These are phyloP conservation scores for Nycticebus coucang DNA, from an alignment of 2,113 vertebrate genomes.

Conservation along the genomic window DNA sequence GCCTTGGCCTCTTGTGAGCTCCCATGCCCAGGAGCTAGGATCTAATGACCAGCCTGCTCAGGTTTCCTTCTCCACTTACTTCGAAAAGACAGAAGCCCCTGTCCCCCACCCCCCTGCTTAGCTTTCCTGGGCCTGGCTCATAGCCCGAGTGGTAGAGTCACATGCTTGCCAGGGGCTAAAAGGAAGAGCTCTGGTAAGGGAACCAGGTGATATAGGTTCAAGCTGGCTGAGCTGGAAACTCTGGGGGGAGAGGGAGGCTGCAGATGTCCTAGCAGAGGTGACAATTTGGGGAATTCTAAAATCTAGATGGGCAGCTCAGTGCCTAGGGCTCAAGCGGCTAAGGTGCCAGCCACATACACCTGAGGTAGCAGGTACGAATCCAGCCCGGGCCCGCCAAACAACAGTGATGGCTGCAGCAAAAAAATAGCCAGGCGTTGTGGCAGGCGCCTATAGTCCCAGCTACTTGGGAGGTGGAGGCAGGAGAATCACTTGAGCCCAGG, in stretches of 20 bases:
- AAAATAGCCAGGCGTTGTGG: too few relatives aligned
- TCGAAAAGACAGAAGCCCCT: slow-evolving; percentile 16
- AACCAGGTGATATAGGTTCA: neutral
- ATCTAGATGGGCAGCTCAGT: neutral
- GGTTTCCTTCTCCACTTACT: slow-evolving; percentile 59
- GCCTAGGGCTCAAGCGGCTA: too few relatives aligned
- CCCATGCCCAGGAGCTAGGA: neutral
- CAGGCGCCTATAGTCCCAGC: too few relatives aligned
- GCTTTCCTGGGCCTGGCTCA: slow-evolving; percentile 35
- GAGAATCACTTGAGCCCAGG: too few relatives aligned
- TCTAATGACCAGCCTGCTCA: slow-evolving; percentile 53
- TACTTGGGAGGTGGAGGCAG: too few relatives aligned
- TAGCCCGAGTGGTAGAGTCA: neutral
- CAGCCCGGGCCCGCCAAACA: too few relatives aligned
- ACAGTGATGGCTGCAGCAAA: too few relatives aligned
- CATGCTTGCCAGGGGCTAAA: neutral
- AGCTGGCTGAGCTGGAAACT: neutral
- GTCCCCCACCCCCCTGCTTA: neutral
- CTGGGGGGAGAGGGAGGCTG: neutral
- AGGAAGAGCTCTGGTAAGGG: neutral
- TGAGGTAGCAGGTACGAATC: too few relatives aligned
- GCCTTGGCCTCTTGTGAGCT: neutral
- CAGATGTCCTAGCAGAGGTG: neutral
- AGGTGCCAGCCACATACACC: too few relatives aligned
- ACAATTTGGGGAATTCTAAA: neutral